Percentiles rank a stretch among this genome's conserved stretches.
Conservation (phyloP, 2,797 vertebrate genomes). For the Micromesistius poutassou region DNA sequence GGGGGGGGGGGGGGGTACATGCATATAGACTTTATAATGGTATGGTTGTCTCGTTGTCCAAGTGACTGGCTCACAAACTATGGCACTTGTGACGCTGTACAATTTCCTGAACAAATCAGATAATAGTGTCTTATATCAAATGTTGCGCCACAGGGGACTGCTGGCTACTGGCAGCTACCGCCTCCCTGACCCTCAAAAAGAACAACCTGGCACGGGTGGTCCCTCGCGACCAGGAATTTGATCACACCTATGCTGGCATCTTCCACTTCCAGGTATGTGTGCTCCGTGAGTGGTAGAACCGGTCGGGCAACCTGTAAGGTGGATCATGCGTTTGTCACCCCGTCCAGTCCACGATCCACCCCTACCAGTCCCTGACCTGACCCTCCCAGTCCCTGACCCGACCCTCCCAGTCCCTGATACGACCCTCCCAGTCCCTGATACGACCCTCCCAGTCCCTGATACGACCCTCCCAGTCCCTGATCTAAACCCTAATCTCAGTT, state of each 20-base stretch:
- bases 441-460: too few relatives aligned
- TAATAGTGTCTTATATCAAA: neutral
- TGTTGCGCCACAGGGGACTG: constrained; percentile 72
- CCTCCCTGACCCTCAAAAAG: constrained; percentile 74
- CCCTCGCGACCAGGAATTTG: constrained; percentile 71
- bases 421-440: too few relatives aligned
- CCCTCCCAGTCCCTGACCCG: too few relatives aligned
- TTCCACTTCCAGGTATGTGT: constrained; percentile 77
- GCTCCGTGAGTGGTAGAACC: neutral
- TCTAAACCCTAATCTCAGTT: neutral
- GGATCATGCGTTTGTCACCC: neutral
- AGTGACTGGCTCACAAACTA: neutral
- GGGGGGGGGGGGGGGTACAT: neutral
- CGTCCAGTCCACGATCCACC: neutral
- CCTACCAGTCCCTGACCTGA: too few relatives aligned
- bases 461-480: too few relatives aligned
- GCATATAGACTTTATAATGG: neutral
- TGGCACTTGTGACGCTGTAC: neutral
- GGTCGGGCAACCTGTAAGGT: neutral
- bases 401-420: too few relatives aligned
- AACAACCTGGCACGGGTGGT: constrained; percentile 67
- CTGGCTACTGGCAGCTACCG: constrained; percentile 79
- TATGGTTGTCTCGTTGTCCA: neutral
- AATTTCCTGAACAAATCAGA: neutral
- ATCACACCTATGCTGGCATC: constrained; percentile 71